Evolutionary conservation across 2,888 invertebrate genomes (phyloP).

Genomic region (Helleia helle): DNA sequence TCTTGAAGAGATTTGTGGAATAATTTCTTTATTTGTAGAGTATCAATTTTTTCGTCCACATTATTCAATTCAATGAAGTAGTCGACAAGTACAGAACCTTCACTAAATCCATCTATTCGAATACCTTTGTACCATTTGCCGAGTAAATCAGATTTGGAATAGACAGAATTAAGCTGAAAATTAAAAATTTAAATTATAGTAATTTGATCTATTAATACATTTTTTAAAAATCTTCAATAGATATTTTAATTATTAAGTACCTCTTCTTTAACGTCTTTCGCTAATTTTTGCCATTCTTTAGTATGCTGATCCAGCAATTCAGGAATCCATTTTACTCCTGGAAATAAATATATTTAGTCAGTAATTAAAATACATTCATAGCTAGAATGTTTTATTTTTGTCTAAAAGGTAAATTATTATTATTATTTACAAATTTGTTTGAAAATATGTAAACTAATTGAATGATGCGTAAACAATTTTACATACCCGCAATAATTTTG

Average conservation of each 20-base stretch:
- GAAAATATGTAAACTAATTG: no score
- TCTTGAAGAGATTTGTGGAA: constrained; percentile 77
- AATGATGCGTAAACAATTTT: no score
- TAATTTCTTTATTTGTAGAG: constrained; percentile 79
- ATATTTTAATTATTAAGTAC: no score
- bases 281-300: constrained; percentile 87
- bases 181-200: constrained; percentile 11
- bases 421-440: no score
- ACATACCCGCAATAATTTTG: constrained; percentile 81
- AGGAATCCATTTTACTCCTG: constrained; percentile 85
- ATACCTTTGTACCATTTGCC: constrained; percentile 89
- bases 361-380: background rate
- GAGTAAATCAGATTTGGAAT: constrained; percentile 81
- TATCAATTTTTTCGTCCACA: constrained; percentile 79
- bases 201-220: no score
- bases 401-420: no score
- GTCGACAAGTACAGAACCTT: constrained; percentile 91
- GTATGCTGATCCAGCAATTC: constrained; percentile 90
- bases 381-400: background rate
- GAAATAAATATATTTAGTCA: constrained; percentile 6
- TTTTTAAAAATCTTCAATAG: no score
- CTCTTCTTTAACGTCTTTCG: constrained; percentile 86
- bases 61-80: constrained; percentile 89
- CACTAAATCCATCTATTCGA: constrained; percentile 89
- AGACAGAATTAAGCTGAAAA: constrained; percentile 88